These are phyloP conservation scores for Pseudococcus longispinus DNA, from an alignment of 2,888 invertebrate species.

Conservation along the genomic window DNA sequence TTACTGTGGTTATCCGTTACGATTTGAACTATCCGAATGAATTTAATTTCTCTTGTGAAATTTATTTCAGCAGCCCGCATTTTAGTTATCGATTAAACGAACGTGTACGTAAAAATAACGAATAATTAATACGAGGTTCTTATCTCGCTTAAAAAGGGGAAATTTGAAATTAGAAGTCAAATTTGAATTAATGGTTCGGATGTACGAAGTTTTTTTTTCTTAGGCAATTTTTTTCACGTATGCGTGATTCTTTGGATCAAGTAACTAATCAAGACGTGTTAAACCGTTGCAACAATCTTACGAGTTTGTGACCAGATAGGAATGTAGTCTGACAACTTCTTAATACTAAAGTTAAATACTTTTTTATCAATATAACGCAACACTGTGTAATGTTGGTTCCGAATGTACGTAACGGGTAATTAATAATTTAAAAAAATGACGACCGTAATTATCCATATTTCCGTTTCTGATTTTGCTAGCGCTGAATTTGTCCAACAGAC, in stretches of 20 bases:
- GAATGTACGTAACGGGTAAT: background rate
- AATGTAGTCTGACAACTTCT: background rate
- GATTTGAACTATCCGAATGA: background rate
- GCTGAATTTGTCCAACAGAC: background rate
- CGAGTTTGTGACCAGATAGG: background rate
- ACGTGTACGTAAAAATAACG: background rate
- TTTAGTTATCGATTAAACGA: background rate
- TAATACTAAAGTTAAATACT: too few species aligned
- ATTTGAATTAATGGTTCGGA: too few species aligned
- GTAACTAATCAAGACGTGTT: background rate
- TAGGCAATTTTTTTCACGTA: too few species aligned
- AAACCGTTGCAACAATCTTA: background rate
- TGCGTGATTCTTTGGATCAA: background rate
- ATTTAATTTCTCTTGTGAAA: background rate
- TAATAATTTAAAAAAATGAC: background rate
- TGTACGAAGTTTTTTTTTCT: too few species aligned
- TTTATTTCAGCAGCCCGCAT: background rate
- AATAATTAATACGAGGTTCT: background rate
- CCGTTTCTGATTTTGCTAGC: background rate
- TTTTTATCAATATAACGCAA: slow-evolving; percentile 6
- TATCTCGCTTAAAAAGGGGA: too few species aligned
- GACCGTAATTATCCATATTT: background rate
- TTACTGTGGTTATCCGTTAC: background rate
- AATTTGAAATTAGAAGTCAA: too few species aligned
- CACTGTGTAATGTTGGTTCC: background rate